phyloP scores from a whole-genome alignment of 2,797 vertebrate genomes.

The Rhodeus uyekii region DNA sequence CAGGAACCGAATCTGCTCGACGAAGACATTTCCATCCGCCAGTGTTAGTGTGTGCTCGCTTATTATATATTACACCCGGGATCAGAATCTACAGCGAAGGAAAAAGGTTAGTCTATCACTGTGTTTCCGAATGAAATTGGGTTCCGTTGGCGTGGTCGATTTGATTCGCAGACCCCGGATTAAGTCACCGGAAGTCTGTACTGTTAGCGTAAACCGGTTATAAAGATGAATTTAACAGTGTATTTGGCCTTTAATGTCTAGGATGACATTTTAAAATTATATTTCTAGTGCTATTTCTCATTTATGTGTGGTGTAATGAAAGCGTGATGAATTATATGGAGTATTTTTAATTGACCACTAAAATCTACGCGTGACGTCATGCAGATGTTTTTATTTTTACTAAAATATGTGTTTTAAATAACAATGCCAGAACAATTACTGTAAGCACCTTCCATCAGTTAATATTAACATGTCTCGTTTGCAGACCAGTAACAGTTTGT shows the following conservation, averaged over 20 bases:
- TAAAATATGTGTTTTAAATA: neutral
- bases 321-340: neutral
- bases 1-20: conserved; percentile 56
- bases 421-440: neutral
- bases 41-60: conserved; percentile 58
- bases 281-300: neutral
- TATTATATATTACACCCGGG: conserved; percentile 19
- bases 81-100: neutral
- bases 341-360: neutral
- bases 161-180: neutral
- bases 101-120: conserved; percentile 11
- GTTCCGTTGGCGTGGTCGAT: neutral
- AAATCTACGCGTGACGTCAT: neutral
- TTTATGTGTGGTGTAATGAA: neutral
- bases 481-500: neutral
- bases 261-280: neutral
- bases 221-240: neutral
- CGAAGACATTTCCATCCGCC: conserved; percentile 41
- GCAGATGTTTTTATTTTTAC: neutral
- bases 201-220: neutral
- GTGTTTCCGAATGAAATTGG: neutral
- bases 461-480: neutral
- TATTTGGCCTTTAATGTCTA: neutral
- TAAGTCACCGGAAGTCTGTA: conserved; percentile 21
- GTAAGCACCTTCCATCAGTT: neutral